Percentiles rank a stretch among this genome's conserved stretches.
Evolutionary conservation across 2,888 invertebrate species (phyloP).

Genomic region (Brassicogethes aeneus): DNA sequence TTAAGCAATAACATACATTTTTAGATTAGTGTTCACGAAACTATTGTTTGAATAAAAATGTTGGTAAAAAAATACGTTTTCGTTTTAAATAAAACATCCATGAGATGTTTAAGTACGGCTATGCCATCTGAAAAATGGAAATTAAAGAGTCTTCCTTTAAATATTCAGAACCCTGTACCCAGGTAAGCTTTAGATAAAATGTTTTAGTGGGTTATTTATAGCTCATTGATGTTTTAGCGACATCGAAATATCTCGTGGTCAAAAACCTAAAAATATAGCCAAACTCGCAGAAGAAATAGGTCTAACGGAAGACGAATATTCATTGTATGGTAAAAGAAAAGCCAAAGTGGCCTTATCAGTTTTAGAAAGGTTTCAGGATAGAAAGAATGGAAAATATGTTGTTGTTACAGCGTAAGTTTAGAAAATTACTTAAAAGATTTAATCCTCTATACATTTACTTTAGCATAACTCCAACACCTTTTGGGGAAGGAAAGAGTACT

Average conservation of each 20-base stretch:
- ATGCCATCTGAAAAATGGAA: slow-evolving; percentile 52
- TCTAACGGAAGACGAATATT: slow-evolving; percentile 68
- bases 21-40: too few species aligned
- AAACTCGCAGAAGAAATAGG: slow-evolving; percentile 78
- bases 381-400: slow-evolving; percentile 79
- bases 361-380: slow-evolving; percentile 60
- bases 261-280: slow-evolving; percentile 76
- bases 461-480: slow-evolving; percentile 94
- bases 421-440: too few species aligned
- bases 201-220: neutral
- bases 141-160: slow-evolving; percentile 56
- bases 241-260: slow-evolving; percentile 80
- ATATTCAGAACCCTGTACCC: slow-evolving; percentile 68
- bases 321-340: slow-evolving; percentile 86
- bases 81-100: too few species aligned
- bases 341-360: slow-evolving; percentile 85
- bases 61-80: too few species aligned
- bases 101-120: neutral
- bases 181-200: slow-evolving; percentile 50
- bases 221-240: slow-evolving; percentile 52
- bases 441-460: too few species aligned
- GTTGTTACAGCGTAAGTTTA: slow-evolving; percentile 81
- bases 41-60: too few species aligned
- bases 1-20: too few species aligned
- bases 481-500: slow-evolving; percentile 99